Evolutionary conservation across 1,140 invertebrate genomes (phyloP), one percentile per base, ranked within the genome.

Genomic region (Formica selysi): DNA sequence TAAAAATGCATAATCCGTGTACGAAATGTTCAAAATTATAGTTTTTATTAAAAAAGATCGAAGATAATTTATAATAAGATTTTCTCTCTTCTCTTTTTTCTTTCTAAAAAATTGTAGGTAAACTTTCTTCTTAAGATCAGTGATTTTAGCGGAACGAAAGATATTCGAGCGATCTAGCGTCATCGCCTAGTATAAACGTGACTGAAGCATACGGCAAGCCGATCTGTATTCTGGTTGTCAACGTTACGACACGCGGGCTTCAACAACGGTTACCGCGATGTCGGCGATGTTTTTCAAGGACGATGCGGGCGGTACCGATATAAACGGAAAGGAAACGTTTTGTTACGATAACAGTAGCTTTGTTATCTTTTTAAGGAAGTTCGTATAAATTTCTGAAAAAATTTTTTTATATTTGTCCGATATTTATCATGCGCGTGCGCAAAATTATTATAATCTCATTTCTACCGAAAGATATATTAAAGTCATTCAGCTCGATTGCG

Each of bases 101-200:
- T 13, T 13, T 51, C 2, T 1, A 19, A 13, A 7, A 64, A 48
- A 8, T 44, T 44, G 2, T 10, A 79, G 3, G 5, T 7, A 1
- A 54, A 19, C 6, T 29, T 19, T 54, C n/a, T 41, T 71, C 19
- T 32, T 61, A 3, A 59, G 22, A 59, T 44, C 11, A n/a, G 6
- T n/a, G 19, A 54, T 41, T 44, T 22, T 19, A 61, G 22, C 22
- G 32, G 26, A 61, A 68, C 16, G 26, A 80, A 59, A 85, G 36
- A 6, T 22, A 38, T 36, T 36, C 8, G n/a, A 26, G 13, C 13
- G 16, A 44, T 11, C 32, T 78, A 64, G 71, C 79, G 87, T 88
- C 86, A 85, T 76, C 79, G 59, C 57, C 32, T 19, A 11, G 16
- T 89, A 85, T 85, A 89, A 38, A 76, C 4, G 36, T 32, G 57